phyloP scores from a whole-genome alignment of 2,888 invertebrate genomes.

The Tineola bisselliella region DNA sequence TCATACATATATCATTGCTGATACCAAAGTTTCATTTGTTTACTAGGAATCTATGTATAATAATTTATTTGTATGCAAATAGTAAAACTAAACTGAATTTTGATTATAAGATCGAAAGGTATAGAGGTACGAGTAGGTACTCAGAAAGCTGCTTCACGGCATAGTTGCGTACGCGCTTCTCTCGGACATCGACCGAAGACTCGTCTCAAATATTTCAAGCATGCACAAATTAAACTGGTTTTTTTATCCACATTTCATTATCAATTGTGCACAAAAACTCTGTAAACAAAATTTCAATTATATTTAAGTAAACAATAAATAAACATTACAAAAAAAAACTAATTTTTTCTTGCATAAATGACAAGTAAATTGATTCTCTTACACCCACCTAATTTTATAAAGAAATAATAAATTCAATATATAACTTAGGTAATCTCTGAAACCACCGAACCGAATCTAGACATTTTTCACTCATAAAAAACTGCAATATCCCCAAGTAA shows the following conservation, averaged over 20 bases:
- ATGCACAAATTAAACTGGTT: conserved; percentile 66
- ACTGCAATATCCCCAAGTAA: too few species aligned
- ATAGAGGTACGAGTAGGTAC: not conserved
- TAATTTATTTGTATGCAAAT: not conserved
- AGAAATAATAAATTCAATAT: too few species aligned
- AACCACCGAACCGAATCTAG: too few species aligned
- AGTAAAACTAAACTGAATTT: not conserved
- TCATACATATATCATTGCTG: too few species aligned
- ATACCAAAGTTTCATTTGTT: too few species aligned
- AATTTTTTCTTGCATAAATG: too few species aligned
- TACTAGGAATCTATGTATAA: not conserved
- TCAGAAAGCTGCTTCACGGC: conserved; percentile 19
- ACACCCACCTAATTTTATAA: too few species aligned
- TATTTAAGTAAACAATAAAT: not conserved
- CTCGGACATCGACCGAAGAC: conserved; percentile 59
- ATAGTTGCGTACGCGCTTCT: conserved; percentile 22
- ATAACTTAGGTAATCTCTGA: too few species aligned
- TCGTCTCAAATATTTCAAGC: conserved; percentile 63
- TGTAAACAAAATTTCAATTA: conserved; percentile 21
- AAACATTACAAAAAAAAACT: too few species aligned
- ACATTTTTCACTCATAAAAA: too few species aligned
- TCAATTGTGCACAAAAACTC: conserved; percentile 56
- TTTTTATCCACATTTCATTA: conserved; percentile 53
- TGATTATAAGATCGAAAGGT: not conserved
- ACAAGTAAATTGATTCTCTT: too few species aligned